Conservation (phyloP, 2,797 vertebrate genomes). For the Poeciliopsis gracilis region DNA sequence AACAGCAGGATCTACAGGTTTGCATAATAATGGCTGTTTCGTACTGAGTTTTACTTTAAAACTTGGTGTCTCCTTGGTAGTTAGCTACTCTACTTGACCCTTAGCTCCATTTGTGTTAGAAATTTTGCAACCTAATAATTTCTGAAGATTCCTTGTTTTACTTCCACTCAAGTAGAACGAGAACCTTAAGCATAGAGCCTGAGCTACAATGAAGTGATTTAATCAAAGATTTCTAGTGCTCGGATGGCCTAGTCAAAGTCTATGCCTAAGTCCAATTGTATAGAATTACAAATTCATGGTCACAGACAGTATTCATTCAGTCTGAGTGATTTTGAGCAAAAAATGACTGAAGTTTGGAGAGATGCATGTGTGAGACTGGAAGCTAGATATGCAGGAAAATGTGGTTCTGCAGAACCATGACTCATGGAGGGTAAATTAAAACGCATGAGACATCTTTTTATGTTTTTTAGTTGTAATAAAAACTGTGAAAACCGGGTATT, state of each 20-base stretch:
- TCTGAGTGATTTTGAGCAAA: background rate
- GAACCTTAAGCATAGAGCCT: background rate
- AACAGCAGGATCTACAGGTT: slow-evolving; percentile 92
- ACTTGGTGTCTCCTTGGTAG: background rate
- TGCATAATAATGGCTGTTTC: slow-evolving; percentile 37
- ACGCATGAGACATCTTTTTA: background rate
- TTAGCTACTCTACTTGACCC: background rate
- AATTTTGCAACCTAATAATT: background rate
- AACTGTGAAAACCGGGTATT: background rate
- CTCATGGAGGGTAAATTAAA: background rate
- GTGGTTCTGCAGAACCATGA: background rate
- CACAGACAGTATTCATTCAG: background rate
- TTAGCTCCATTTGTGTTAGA: background rate
- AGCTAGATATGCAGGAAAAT: background rate
- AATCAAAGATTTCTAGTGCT: background rate
- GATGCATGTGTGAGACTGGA: background rate
- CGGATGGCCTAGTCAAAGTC: background rate
- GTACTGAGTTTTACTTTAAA: background rate
- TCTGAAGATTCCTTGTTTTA: slow-evolving; percentile 11
- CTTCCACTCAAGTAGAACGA: background rate
- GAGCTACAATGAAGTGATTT: background rate
- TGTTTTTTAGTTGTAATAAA: background rate
- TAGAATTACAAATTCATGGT: background rate
- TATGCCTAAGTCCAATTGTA: background rate
- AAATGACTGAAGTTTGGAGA: background rate